Evolutionary conservation across 2,888 invertebrate species (phyloP).

Genomic region (Metalampra italica): DNA sequence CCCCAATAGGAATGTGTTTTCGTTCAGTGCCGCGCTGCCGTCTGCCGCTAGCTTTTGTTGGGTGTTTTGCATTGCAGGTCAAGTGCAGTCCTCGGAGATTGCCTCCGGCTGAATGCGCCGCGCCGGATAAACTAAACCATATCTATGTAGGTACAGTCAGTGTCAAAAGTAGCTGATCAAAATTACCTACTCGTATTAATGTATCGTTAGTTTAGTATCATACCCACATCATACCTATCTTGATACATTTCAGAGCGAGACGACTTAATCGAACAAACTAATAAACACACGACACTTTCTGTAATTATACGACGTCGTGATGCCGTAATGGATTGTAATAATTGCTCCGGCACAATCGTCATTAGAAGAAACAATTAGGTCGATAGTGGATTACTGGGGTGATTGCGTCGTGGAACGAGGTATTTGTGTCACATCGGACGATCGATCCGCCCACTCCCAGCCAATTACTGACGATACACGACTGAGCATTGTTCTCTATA

Average conservation of each 20-base stretch:
- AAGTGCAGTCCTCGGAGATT: conserved; percentile 60
- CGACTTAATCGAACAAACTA: conserved; percentile 24
- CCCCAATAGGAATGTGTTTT: too few relatives aligned
- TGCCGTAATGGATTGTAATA: conserved; percentile 32
- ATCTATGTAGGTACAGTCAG: conserved; percentile 15
- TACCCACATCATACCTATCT: too few relatives aligned
- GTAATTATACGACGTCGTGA: conserved; percentile 20
- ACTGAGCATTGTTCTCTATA: conserved; percentile 65
- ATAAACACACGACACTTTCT: conserved; percentile 35
- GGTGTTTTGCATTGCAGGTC: conserved; percentile 59
- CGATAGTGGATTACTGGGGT: conserved; percentile 65
- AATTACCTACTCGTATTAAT: too few relatives aligned
- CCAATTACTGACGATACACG: conserved; percentile 68
- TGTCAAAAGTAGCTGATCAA: too few relatives aligned
- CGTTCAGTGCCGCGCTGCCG: conserved; percentile 32
- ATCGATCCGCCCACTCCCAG: conserved; percentile 66
- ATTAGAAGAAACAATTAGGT: conserved; percentile 71
- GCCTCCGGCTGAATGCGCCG: conserved; percentile 35
- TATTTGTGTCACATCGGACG: conserved; percentile 67
- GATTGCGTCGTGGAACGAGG: conserved; percentile 63
- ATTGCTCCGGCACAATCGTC: conserved; percentile 55
- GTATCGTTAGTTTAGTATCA: too few relatives aligned
- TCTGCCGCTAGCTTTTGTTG: conserved; percentile 42
- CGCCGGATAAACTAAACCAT: conserved; percentile 33
- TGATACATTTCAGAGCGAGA: too few relatives aligned